Conservation (phyloP, 2,113 vertebrate genomes). For the Lepus americanus region DNA sequence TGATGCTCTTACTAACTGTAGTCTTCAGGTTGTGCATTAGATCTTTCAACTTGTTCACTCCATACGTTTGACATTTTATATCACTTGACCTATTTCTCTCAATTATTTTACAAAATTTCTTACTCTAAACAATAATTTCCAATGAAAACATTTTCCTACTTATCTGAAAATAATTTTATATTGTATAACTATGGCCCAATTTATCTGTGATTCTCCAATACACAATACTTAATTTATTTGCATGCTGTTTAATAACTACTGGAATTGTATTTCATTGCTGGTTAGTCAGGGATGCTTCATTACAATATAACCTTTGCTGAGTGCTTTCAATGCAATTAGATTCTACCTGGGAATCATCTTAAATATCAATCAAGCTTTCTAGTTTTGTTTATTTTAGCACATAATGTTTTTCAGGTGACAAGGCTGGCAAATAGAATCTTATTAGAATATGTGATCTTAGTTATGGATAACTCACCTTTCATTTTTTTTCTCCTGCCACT, state of each 20-base stretch:
- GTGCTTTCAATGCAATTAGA: background rate
- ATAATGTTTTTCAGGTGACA: background rate
- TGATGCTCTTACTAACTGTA: too few relatives aligned
- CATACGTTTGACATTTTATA: background rate
- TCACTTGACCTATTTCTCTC: background rate
- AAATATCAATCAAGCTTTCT: background rate
- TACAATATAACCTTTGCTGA: background rate
- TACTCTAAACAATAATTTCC: background rate
- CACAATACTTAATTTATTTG: background rate
- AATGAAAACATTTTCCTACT: constrained; percentile 2
- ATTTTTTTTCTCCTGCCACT: background rate
- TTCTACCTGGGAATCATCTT: background rate
- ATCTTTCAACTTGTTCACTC: background rate
- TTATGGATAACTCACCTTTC: background rate
- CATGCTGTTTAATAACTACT: background rate
- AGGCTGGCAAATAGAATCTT: background rate
- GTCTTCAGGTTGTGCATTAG: background rate
- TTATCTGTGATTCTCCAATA: constrained; percentile 28
- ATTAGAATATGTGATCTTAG: background rate
- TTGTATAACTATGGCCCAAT: background rate
- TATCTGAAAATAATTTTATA: background rate
- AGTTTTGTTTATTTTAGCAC: background rate
- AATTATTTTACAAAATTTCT: background rate
- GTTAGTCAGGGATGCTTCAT: background rate
- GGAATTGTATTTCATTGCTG: background rate